Conservation (phyloP, 2,113 vertebrate genomes). For the Gavialis gangeticus region DNA sequence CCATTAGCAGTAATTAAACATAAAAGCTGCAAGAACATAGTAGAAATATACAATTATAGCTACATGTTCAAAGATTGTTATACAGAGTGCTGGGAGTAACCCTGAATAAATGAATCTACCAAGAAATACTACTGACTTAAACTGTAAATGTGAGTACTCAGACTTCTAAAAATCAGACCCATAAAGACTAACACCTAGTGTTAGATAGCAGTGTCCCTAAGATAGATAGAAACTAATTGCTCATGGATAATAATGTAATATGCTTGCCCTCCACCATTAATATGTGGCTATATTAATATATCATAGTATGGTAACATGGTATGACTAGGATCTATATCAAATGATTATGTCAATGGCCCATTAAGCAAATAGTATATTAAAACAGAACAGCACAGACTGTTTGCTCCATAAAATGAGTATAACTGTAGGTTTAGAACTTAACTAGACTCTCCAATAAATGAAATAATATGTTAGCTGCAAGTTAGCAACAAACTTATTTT, state of each 20-base stretch:
- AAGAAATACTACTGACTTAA: constrained; percentile 31
- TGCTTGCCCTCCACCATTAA: constrained; percentile 67
- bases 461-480: constrained; percentile 50
- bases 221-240: constrained; percentile 70
- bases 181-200: constrained; percentile 41
- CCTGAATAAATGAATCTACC: not conserved
- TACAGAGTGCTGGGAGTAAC: not conserved
- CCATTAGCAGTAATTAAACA: constrained; percentile 32
- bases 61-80: not conserved
- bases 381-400: constrained; percentile 54
- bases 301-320: constrained; percentile 60
- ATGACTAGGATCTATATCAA: constrained; percentile 74
- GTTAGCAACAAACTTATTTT: constrained; percentile 45
- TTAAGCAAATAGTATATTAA: constrained; percentile 78
- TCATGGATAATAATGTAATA: constrained; percentile 73
- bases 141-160: not conserved
- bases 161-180: constrained; percentile 24
- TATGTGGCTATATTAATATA: constrained; percentile 70
- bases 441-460: constrained; percentile 49
- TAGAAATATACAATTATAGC: not conserved
- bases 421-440: constrained; percentile 64
- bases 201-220: constrained; percentile 44
- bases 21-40: not conserved
- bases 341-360: constrained; percentile 74
- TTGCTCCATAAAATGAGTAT: constrained; percentile 52